Percentiles rank a stretch among this genome's conserved stretches.
phyloP scores from a whole-genome alignment of 1,140 invertebrate genomes.

The Neodiprion pinetum region DNA sequence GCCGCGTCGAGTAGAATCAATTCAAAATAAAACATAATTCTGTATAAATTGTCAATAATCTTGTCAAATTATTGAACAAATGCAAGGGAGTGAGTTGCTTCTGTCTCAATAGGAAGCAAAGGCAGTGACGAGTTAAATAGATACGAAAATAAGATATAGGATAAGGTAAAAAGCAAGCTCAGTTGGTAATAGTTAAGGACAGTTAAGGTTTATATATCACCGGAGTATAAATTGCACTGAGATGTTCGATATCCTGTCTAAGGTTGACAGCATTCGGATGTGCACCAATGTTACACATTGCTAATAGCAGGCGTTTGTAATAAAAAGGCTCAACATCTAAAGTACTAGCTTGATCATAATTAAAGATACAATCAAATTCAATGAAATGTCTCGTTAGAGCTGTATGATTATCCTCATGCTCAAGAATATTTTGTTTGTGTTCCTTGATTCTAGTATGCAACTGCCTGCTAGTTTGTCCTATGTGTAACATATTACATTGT shows the following conservation, averaged over 20 bases:
- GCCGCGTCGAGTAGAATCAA: too few species aligned
- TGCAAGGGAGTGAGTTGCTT: too few species aligned
- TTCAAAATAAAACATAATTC: too few species aligned
- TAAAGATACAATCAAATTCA: background rate
- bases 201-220: too few species aligned
- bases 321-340: background rate
- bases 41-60: too few species aligned
- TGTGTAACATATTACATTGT: background rate
- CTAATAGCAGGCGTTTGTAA: background rate
- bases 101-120: too few species aligned
- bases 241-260: background rate
- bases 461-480: background rate
- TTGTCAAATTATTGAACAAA: too few species aligned
- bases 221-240: background rate
- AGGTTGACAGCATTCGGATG: background rate
- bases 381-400: background rate
- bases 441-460: background rate
- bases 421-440: background rate
- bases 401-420: background rate
- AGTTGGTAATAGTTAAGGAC: too few species aligned
- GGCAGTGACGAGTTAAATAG: too few species aligned
- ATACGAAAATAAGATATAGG: too few species aligned
- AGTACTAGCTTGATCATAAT: background rate
- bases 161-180: too few species aligned
- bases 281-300: background rate